Conservation (phyloP, 2,888 invertebrate species). For the Tryphoninae sp. region DNA sequence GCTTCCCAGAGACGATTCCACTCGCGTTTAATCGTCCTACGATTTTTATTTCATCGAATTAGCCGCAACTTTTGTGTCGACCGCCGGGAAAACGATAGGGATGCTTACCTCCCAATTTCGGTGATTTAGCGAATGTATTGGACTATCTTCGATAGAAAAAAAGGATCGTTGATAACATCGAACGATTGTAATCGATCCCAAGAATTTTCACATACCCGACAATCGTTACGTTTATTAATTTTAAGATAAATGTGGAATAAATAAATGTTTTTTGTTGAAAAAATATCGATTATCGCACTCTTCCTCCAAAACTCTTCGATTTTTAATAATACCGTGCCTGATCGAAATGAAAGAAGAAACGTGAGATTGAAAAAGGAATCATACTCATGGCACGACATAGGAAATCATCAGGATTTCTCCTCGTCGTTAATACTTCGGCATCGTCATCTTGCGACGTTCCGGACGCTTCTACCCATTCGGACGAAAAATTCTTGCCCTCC, state of each 20-base stretch:
- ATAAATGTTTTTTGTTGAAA: too few species aligned
- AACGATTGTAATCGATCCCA: too few species aligned
- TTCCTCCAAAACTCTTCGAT: neutral
- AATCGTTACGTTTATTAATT: too few species aligned
- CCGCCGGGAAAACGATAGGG: neutral
- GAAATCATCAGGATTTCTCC: neutral
- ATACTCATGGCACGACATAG: neutral
- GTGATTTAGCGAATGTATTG: constrained; percentile 17
- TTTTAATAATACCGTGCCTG: neutral
- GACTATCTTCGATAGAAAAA: neutral
- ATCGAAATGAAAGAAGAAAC: neutral
- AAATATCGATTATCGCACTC: neutral
- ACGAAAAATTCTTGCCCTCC: constrained; percentile 43
- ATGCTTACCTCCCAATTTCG: constrained; percentile 3
- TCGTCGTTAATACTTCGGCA: neutral
- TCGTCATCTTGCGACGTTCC: constrained; percentile 8
- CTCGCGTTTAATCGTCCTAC: constrained; percentile 43
- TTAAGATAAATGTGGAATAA: too few species aligned
- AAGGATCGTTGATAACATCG: too few species aligned
- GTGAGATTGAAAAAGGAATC: neutral
- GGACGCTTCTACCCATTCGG: neutral
- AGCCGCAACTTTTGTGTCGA: constrained; percentile 36
- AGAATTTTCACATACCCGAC: too few species aligned
- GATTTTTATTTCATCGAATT: constrained; percentile 47
- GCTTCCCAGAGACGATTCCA: constrained; percentile 33